Base-by-base conservation (phyloP, 2,797 vertebrate species). In the Rhinogobio ventralis region DNA sequence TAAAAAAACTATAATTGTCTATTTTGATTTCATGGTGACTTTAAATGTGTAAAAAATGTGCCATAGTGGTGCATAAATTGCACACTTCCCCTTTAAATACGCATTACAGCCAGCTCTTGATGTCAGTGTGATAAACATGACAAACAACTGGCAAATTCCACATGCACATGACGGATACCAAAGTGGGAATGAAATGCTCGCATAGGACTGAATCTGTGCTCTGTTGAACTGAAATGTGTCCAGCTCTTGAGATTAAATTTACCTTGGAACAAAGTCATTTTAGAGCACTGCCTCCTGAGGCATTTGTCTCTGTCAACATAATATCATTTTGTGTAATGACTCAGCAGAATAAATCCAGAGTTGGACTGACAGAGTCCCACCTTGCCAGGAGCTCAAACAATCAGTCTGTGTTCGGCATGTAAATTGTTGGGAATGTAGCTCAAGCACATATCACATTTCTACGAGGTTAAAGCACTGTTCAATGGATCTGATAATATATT, bases 251-350 rank as follows among this genome's bases (percentile, higher is more conserved):
- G 86, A 92, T 91, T 90, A 88, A 92, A 92, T 93, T 88, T 91
- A 91, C 77, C 83, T 88, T 66, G 82, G 85, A 89, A 88, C 55
- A 81, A 87, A 90, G 89, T 91, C 81, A 79, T 90, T 90, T 93
- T 91, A 92, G 90, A 91, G 82, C 81, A 81, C 88, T 86, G 89
- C 88, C 86, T 90, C 86, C 82, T 88, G 4, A 84, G 91, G 86
- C 90, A 87, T 94, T 94, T 91, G 91, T 93, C 91, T 92, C 90
- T 86, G 92, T 94, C 93, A 93, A 91, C 91, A 89, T 88, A 91
- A 91, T 92, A 91, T 93, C 55, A 91, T 88, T 86, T 89, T 84
- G 88, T 86, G 88, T 88, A 90, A 91, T 94, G 92, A 94, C 90
- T 95, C 92, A 90, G 92, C 92, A 89, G 89, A 91, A 86, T 87